Conservation (phyloP, 1,140 invertebrate genomes). For the Heliconius congener region DNA sequence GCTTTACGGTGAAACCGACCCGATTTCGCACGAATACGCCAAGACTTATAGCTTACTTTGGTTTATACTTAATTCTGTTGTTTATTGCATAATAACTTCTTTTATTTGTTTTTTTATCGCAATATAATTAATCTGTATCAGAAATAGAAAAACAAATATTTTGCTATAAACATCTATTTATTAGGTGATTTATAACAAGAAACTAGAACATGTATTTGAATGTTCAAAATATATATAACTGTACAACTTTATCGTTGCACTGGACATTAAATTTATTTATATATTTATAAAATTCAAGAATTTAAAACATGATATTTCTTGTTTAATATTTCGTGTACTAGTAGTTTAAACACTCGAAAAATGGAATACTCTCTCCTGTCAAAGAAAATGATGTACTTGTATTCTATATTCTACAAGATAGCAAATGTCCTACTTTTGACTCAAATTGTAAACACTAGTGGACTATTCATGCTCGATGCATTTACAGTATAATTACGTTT, state of each 20-base stretch:
- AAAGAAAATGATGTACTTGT: constrained; percentile 10
- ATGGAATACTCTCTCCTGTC: not conserved
- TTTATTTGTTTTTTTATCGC: not conserved
- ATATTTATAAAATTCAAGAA: not conserved
- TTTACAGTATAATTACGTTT: constrained; percentile 35
- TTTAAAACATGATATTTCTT: not conserved
- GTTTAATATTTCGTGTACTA: not conserved
- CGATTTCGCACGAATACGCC: constrained; percentile 1
- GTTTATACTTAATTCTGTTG: not conserved
- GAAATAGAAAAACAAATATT: not conserved
- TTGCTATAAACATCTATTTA: not conserved
- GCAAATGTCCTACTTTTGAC: constrained; percentile 4
- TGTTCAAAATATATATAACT: not conserved
- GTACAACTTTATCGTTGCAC: not conserved
- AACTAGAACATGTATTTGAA: not conserved
- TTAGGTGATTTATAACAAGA: not conserved
- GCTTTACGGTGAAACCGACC: constrained; percentile 5
- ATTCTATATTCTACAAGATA: constrained; percentile 1
- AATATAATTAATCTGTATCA: not conserved
- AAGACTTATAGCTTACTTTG: not conserved
- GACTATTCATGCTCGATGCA: constrained; percentile 29
- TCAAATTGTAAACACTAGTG: constrained; percentile 11
- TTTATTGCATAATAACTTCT: not conserved
- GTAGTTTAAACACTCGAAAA: not conserved
- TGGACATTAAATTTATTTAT: not conserved